Evolutionary conservation across 2,797 vertebrate species (phyloP), one percentile per base, ranked within the genome.

Genomic region (Scyliorhinus canicula): DNA sequence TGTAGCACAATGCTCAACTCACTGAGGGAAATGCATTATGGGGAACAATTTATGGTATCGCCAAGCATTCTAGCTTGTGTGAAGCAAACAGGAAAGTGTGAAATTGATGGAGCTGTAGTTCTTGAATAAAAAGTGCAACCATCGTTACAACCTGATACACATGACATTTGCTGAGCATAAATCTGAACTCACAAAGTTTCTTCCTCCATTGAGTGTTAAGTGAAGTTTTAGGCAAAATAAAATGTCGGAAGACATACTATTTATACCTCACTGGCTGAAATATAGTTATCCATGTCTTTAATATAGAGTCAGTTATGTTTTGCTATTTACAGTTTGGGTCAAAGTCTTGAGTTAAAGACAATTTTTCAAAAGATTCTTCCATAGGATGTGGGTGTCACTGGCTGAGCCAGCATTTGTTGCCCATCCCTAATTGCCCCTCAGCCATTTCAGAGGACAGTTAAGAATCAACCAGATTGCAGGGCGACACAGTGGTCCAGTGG

Each of bases 21-120:
- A 52, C 65, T 40, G 93, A 74, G 31, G 93, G 65, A 94, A 74
- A 94, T 35, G 67, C 93, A 74, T 94, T 94, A 94, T 74, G 67
- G 28, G 93, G 93, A 55, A 74, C 67, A 74, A 94, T 94, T 94
- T 94, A 74, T 52, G 44, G 28, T 74, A 19, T 50, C 50, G 24
- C 44, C 50, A 35, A 2, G 67, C 47, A 35, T 35, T 74, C 93
- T 28, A 31, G 65, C 26, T 52, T 74, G 93, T 16, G 31, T 94
- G 67, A 71, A 74, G 67, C 93, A 94, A 74, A 94, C 93, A 71
- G 91, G 47, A 94, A 47, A 52, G 93, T 69, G 67, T 55, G 47
- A 69, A 35, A 74, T 94, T 94, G 93, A 74, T 74, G 91, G 44
- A 93, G 63, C 47, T 94, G 28, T 16, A 94, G n/a, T 93, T 91